Evolutionary conservation across 2,888 invertebrate genomes (phyloP).

Genomic region (Orthosia gracilis): DNA sequence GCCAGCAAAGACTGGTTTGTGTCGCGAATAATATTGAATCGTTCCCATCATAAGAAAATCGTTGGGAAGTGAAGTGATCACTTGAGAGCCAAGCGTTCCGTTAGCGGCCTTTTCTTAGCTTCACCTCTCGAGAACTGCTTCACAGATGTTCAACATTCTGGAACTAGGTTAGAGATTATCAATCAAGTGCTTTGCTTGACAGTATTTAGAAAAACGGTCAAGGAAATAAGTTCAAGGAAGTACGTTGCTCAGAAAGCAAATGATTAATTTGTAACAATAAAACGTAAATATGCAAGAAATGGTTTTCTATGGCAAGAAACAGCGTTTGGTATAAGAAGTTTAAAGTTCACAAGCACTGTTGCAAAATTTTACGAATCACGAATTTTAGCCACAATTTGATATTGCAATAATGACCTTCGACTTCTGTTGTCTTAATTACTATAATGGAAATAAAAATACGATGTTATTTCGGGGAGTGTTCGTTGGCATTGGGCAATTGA

Average conservation of each 20-base stretch:
- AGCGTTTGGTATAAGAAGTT: not conserved
- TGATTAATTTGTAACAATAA: too few species aligned
- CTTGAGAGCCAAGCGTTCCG: constrained; percentile 23
- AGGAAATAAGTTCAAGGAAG: not conserved
- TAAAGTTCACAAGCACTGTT: not conserved
- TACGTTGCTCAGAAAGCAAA: not conserved
- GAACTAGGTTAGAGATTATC: too few species aligned
- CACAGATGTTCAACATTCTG: too few species aligned
- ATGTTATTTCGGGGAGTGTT: too few species aligned
- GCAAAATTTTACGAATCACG: not conserved
- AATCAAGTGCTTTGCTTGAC: too few species aligned
- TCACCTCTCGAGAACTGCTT: not conserved
- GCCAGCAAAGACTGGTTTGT: not conserved
- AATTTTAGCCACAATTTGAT: not conserved
- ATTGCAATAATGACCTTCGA: not conserved
- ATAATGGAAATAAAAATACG: too few species aligned
- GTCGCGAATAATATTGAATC: constrained; percentile 2
- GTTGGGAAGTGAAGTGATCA: constrained; percentile 21
- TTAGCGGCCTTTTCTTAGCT: constrained; percentile 46
- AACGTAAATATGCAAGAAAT: too few species aligned
- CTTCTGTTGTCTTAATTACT: too few species aligned
- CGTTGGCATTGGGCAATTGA: too few species aligned
- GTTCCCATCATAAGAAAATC: constrained; percentile 8
- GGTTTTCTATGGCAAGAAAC: not conserved
- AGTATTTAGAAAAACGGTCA: too few species aligned